Evolutionary conservation across 2,797 vertebrate species (phyloP).

Genomic region (Phaenicophaeus curvirostris): DNA sequence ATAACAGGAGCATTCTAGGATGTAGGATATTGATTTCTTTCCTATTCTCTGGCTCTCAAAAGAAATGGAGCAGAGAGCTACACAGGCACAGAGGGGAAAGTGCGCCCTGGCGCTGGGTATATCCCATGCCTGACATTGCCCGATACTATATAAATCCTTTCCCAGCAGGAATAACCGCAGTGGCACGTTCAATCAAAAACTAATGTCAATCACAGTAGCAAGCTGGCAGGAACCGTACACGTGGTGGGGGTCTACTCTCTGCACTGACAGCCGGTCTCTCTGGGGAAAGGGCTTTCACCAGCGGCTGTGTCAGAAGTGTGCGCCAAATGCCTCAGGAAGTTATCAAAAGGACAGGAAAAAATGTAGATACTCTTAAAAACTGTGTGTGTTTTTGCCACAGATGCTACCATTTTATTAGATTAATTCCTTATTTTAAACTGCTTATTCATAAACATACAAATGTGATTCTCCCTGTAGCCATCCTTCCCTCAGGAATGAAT

Average conservation of each 20-base stretch:
- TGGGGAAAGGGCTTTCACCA: slow-evolving; percentile 16
- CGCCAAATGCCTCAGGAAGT: slow-evolving; percentile 20
- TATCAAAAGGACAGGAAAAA: slow-evolving; percentile 7
- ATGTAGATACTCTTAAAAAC: slow-evolving; percentile 18
- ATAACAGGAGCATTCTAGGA: not conserved
- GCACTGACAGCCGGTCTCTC: not conserved
- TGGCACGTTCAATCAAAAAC: not conserved
- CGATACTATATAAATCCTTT: not conserved
- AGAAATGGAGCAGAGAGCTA: not conserved
- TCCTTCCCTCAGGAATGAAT: slow-evolving; percentile 22
- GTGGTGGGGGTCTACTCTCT: slow-evolving; percentile 3
- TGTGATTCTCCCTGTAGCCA: slow-evolving; percentile 18
- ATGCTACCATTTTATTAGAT: slow-evolving; percentile 50
- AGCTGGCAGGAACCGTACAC: not conserved
- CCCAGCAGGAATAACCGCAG: not conserved
- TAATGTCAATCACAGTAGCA: not conserved
- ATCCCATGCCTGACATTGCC: not conserved
- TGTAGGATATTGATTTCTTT: not conserved
- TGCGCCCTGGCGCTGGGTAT: not conserved
- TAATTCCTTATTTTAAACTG: slow-evolving; percentile 28
- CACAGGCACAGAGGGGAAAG: not conserved
- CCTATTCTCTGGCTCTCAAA: not conserved
- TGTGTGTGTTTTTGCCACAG: not conserved
- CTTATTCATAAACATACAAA: not conserved
- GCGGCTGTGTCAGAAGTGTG: not conserved